These are phyloP conservation scores for Aptenodytes patagonicus DNA, from an alignment of 2,113 vertebrate genomes.

Conservation along the genomic window DNA sequence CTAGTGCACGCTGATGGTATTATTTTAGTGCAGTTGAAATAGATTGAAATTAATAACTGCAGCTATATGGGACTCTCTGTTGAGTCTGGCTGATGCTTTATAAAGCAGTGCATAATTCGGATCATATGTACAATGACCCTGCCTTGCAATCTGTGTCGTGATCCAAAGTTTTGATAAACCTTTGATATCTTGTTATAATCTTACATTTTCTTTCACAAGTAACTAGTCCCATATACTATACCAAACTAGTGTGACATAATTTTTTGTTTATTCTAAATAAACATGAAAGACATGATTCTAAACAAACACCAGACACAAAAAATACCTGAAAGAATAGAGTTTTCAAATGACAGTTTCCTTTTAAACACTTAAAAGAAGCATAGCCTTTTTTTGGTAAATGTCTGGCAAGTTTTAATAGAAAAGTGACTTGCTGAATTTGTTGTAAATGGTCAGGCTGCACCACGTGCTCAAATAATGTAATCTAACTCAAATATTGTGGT, in stretches of 20 bases:
- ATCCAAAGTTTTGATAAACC: not conserved
- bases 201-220: not conserved
- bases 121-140: not conserved
- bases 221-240: not conserved
- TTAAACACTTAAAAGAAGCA: not conserved
- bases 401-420: not conserved
- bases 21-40: not conserved
- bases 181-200: not conserved
- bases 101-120: not conserved
- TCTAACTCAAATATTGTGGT: not conserved
- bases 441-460: not conserved
- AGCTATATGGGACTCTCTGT: not conserved
- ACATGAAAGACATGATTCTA: not conserved
- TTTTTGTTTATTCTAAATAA: not conserved
- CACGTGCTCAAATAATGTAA: not conserved
- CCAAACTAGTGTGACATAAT: not conserved
- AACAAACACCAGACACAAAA: not conserved
- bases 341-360: not conserved
- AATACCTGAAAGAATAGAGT: not conserved
- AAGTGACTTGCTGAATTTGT: not conserved
- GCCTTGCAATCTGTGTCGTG: not conserved
- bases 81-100: not conserved
- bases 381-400: not conserved
- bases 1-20: not conserved
- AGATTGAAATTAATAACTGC: not conserved